These are phyloP conservation scores for Molorchus minor DNA, from an alignment of 2,888 invertebrate species.

Conservation along the genomic window DNA sequence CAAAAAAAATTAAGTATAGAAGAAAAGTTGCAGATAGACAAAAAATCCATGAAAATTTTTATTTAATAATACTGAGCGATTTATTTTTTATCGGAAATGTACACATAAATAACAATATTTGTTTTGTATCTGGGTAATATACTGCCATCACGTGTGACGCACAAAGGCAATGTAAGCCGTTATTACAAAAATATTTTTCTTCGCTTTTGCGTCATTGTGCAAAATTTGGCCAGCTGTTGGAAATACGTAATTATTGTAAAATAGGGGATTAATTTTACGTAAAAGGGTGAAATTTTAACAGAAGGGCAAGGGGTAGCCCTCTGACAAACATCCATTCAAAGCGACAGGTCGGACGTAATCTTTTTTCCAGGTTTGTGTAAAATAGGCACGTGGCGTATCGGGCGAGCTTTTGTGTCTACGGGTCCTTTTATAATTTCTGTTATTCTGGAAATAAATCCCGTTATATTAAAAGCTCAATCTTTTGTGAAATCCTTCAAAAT, in stretches of 20 bases:
- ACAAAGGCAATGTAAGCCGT: neutral
- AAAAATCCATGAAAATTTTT: too few relatives aligned
- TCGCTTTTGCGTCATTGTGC: slow-evolving; percentile 54
- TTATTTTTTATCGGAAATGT: too few relatives aligned
- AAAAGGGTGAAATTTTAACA: slow-evolving; percentile 60
- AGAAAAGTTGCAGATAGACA: too few relatives aligned
- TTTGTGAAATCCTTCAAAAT: slow-evolving; percentile 51
- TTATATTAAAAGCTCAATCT: slow-evolving; percentile 48
- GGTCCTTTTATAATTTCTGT: slow-evolving; percentile 49
- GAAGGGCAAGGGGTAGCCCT: slow-evolving; percentile 61
- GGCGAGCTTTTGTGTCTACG: slow-evolving; percentile 44
- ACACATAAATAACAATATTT: neutral
- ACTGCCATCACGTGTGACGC: neutral
- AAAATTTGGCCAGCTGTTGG: slow-evolving; percentile 56
- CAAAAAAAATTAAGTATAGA: too few relatives aligned
- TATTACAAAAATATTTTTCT: slow-evolving; percentile 53
- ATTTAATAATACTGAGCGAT: too few relatives aligned
- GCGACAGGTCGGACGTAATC: slow-evolving; percentile 44
- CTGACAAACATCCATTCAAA: slow-evolving; percentile 56
- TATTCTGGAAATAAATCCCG: slow-evolving; percentile 33
- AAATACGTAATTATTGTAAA: slow-evolving; percentile 63
- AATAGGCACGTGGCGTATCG: slow-evolving; percentile 45
- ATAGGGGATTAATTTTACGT: slow-evolving; percentile 61
- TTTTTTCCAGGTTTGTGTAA: slow-evolving; percentile 53
- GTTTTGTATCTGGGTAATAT: neutral